These are phyloP conservation scores for Columba janthina DNA, from an alignment of 2,113 vertebrate species.

Conservation along the genomic window DNA sequence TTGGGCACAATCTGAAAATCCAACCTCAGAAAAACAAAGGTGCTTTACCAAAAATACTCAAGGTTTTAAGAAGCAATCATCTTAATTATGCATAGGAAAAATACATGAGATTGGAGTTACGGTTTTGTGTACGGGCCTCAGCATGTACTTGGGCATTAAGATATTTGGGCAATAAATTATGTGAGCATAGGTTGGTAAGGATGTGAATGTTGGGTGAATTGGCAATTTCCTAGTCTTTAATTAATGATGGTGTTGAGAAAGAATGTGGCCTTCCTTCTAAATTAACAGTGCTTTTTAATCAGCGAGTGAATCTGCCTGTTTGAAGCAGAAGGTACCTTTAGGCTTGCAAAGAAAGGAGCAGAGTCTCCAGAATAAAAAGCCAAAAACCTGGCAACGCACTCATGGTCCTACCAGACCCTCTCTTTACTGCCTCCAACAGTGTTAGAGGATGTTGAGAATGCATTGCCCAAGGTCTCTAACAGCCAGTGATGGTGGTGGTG, in stretches of 20 bases:
- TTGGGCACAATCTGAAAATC: conserved; percentile 28
- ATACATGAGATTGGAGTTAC: conserved; percentile 27
- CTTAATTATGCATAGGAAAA: conserved; percentile 58
- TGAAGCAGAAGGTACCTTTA: conserved; percentile 39
- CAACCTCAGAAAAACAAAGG: conserved; percentile 47
- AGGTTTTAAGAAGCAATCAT: conserved; percentile 58
- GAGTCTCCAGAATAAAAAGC: background rate
- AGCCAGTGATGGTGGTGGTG: background rate
- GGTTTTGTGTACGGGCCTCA: conserved; percentile 43
- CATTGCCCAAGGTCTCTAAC: background rate
- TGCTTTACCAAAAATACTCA: conserved; percentile 54
- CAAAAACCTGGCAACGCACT: background rate
- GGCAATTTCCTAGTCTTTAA: conserved; percentile 68
- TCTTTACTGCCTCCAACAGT: background rate
- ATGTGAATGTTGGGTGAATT: conserved; percentile 57
- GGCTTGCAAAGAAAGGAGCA: conserved; percentile 22
- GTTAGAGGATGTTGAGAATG: too few species aligned
- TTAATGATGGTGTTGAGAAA: conserved; percentile 64
- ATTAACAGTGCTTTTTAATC: conserved; percentile 66
- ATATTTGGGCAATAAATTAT: conserved; percentile 58
- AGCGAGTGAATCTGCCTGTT: conserved; percentile 32
- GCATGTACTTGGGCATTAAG: conserved; percentile 37
- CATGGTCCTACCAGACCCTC: background rate
- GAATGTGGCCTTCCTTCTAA: conserved; percentile 67
- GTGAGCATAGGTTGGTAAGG: conserved; percentile 49